A percentile compares a stretch with the other conserved stretches of the same genome.
phyloP scores from a whole-genome alignment of 2,113 vertebrate species.

The Poeciliopsis occidentalis region DNA sequence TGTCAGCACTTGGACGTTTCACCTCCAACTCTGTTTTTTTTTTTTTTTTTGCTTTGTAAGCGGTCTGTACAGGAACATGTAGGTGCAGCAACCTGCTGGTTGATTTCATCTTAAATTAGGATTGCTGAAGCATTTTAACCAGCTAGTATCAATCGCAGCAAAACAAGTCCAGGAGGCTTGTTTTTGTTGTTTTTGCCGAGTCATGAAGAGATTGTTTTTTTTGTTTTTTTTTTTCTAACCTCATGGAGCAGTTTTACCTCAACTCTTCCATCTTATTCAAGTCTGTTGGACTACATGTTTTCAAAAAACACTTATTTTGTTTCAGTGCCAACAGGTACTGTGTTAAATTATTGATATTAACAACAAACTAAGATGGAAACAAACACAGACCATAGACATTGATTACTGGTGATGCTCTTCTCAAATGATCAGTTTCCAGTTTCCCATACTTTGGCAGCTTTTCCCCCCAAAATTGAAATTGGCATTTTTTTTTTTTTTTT shows the following conservation, averaged over 20 bases:
- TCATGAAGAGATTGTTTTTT: not conserved
- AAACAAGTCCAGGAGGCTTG: not conserved
- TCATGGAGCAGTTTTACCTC: too few relatives aligned
- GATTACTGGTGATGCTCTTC: not conserved
- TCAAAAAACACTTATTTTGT: too few relatives aligned
- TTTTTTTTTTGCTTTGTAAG: constrained; percentile 6
- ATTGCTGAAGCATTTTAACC: too few relatives aligned
- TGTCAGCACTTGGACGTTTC: not conserved
- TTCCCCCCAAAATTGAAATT: not conserved
- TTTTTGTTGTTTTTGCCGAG: not conserved
- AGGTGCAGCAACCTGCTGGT: not conserved
- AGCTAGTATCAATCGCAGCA: not conserved
- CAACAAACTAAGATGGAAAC: not conserved
- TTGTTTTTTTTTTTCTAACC: too few relatives aligned
- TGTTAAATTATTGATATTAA: not conserved
- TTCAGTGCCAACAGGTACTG: not conserved
- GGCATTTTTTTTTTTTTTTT: too few relatives aligned
- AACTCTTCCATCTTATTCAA: too few relatives aligned
- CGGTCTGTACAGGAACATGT: constrained; percentile 4
- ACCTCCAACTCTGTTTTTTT: constrained; percentile 28
- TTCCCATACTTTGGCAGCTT: not conserved
- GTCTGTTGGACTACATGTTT: too few relatives aligned
- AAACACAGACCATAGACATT: not conserved
- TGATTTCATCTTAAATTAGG: too few relatives aligned
- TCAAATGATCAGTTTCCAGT: not conserved